These are phyloP conservation scores for Spheniscus humboldti DNA, from an alignment of 2,797 vertebrate species.

Conservation along the genomic window DNA sequence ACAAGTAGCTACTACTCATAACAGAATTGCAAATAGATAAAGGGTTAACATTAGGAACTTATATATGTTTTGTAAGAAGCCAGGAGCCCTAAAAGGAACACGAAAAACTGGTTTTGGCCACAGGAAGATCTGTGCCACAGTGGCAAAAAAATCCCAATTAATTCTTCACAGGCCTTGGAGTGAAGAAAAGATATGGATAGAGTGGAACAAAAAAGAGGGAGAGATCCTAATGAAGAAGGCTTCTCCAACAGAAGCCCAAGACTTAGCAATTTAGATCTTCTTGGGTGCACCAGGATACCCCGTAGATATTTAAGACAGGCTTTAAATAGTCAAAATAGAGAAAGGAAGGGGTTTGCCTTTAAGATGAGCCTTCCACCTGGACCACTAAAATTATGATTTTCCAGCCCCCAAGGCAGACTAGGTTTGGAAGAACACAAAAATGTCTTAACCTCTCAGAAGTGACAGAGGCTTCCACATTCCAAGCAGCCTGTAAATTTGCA, in stretches of 20 bases:
- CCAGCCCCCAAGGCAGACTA: neutral
- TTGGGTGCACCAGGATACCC: neutral
- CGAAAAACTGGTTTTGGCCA: neutral
- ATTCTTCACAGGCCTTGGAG: neutral
- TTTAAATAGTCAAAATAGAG: neutral
- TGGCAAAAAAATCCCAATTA: neutral
- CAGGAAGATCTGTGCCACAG: neutral
- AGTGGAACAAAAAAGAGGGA: neutral
- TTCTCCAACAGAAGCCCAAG: neutral
- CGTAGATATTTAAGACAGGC: neutral
- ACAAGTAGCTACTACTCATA: neutral
- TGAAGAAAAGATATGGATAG: neutral
- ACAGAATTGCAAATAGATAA: neutral
- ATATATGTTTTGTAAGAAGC: neutral
- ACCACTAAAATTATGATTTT: neutral
- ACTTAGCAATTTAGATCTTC: neutral
- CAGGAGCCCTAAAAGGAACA: neutral
- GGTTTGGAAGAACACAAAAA: neutral
- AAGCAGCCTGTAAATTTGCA: neutral
- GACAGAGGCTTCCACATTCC: neutral
- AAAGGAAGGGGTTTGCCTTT: neutral
- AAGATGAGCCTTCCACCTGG: neutral
- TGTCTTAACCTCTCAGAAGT: neutral
- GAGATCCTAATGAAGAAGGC: neutral
- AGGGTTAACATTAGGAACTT: neutral